These are phyloP conservation scores for Branchellion lobata DNA, from an alignment of 2,888 invertebrate species.

Conservation along the genomic window DNA sequence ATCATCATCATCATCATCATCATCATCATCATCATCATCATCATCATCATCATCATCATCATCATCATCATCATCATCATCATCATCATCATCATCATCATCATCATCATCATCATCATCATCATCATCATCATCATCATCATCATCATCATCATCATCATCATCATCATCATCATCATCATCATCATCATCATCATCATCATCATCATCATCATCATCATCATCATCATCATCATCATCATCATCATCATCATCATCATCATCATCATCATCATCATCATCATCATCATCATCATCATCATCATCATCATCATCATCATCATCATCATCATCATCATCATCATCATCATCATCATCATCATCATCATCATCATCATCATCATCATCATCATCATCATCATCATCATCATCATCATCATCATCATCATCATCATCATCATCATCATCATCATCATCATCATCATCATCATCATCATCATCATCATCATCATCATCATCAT, in stretches of 20 bases:
- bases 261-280: neutral
- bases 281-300: neutral
- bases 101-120: constrained; percentile 29
- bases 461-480: neutral
- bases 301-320: neutral
- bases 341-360: neutral
- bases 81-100: constrained; percentile 24
- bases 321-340: neutral
- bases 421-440: neutral
- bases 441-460: neutral
- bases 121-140: neutral
- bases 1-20: neutral
- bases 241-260: neutral
- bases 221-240: neutral
- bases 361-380: neutral
- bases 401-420: neutral
- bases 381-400: neutral
- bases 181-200: neutral
- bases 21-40: constrained; percentile 4
- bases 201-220: neutral
- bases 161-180: neutral
- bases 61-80: constrained; percentile 26
- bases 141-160: neutral
- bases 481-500: neutral
- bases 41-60: constrained; percentile 17